A percentile compares a stretch with the other conserved stretches of the same genome.
Conservation (phyloP, 2,113 vertebrate genomes). For the Muntiacus reevesi region DNA sequence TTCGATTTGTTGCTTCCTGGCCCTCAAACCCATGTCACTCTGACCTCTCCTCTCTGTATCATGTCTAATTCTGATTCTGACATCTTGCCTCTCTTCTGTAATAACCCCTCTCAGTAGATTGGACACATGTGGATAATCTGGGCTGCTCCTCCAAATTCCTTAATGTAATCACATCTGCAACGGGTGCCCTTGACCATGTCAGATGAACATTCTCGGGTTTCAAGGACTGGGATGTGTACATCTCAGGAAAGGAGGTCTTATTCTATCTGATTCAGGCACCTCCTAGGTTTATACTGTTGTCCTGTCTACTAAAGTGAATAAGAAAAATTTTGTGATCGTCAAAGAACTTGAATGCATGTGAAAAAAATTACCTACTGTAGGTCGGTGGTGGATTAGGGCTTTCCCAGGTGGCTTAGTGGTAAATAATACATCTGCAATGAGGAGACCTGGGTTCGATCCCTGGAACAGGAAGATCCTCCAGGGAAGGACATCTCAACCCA, state of each 20-base stretch:
- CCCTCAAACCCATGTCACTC: accelerated
- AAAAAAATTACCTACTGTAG: not conserved
- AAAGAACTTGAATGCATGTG: not conserved
- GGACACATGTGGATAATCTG: no score
- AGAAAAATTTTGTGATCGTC: not conserved
- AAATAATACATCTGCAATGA: not conserved
- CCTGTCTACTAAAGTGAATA: not conserved
- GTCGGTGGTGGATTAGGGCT: not conserved
- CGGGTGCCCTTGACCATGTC: no score
- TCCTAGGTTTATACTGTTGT: not conserved
- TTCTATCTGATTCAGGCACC: not conserved
- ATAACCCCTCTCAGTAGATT: not conserved
- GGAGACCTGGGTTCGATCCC: not conserved
- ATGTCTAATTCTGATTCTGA: not conserved
- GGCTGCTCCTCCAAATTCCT: not conserved
- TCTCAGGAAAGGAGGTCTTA: accelerated
- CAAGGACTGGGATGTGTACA: no score
- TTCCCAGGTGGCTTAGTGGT: not conserved
- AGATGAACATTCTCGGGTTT: accelerated
- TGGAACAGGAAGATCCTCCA: not conserved
- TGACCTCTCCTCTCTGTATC: no score
- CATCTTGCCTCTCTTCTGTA: not conserved
- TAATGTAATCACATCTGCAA: not conserved
- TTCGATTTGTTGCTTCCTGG: not conserved
- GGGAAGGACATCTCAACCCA: not conserved